Evolutionary conservation across 2,888 invertebrate species (phyloP).

Genomic region (Oxytorus armatus): DNA sequence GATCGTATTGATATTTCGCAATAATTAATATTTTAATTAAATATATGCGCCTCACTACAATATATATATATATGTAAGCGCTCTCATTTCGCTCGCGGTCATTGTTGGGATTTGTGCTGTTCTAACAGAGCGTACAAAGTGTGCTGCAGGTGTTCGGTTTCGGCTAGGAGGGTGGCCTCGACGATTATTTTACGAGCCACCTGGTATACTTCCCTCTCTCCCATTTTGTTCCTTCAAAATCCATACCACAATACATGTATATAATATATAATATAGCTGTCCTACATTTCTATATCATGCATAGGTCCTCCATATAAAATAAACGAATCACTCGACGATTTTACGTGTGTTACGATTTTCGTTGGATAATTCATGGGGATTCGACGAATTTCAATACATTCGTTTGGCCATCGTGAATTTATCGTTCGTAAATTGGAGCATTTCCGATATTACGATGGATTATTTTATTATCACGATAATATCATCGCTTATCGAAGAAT

Average conservation of each 20-base stretch:
- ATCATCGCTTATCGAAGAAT: too few species aligned
- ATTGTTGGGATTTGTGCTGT: conserved; percentile 53
- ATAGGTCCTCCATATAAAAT: conserved; percentile 34
- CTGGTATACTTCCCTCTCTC: conserved; percentile 70
- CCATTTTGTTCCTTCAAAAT: conserved; percentile 42
- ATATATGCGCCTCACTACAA: too few species aligned
- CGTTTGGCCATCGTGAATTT: neutral
- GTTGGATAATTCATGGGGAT: conserved; percentile 28
- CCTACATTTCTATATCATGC: neutral
- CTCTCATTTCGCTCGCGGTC: too few species aligned
- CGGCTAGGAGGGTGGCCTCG: conserved; percentile 70
- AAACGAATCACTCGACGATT: conserved; percentile 42
- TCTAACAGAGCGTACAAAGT: conserved; percentile 21
- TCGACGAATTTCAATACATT: neutral
- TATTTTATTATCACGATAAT: neutral
- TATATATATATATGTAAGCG: too few species aligned
- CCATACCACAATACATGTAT: conserved; percentile 19
- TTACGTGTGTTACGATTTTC: conserved; percentile 37
- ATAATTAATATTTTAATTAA: too few species aligned
- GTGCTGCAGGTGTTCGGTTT: conserved; percentile 75
- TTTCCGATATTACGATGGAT: neutral
- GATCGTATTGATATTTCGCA: too few species aligned
- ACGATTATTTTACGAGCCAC: conserved; percentile 77
- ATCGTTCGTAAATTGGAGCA: neutral
- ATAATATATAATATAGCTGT: neutral